A percentile compares a stretch with the other conserved stretches of the same genome.
Evolutionary conservation across 2,888 invertebrate genomes (phyloP).

Genomic region (Cheilosia soror): DNA sequence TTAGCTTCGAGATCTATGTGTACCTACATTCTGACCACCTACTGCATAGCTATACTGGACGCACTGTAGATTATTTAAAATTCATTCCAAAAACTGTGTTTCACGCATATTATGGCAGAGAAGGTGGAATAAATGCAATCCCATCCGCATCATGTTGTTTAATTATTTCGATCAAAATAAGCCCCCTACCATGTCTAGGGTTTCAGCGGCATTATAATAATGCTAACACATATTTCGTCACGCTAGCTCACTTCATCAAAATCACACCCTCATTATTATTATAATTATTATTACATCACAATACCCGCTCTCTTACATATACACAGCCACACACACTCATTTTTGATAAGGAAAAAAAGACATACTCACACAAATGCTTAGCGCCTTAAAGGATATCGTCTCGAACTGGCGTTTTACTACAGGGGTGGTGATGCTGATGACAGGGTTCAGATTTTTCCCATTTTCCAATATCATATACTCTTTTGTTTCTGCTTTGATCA

Average conservation of each 20-base stretch:
- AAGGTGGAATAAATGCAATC: slow-evolving; percentile 48
- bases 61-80: slow-evolving; percentile 35
- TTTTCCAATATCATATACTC: slow-evolving; percentile 57
- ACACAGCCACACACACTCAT: too few species aligned
- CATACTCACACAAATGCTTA: background rate
- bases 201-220: slow-evolving; percentile 16
- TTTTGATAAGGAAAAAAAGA: background rate
- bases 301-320: too few species aligned
- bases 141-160: slow-evolving; percentile 48
- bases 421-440: background rate
- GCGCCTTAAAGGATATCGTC: slow-evolving; percentile 38
- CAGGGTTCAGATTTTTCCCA: slow-evolving; percentile 19
- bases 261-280: slow-evolving; percentile 42
- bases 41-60: background rate
- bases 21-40: background rate
- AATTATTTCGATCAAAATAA: slow-evolving; percentile 64
- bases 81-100: slow-evolving; percentile 34
- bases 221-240: slow-evolving; percentile 55
- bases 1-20: too few species aligned
- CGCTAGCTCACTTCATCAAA: slow-evolving; percentile 64
- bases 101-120: slow-evolving; percentile 40
- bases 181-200: slow-evolving; percentile 19
- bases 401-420: slow-evolving; percentile 2
- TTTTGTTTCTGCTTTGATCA: slow-evolving; percentile 66
- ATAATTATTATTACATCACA: slow-evolving; percentile 48